Base-by-base conservation (phyloP, 2,113 vertebrate genomes). In the Vulpes vulpes region DNA sequence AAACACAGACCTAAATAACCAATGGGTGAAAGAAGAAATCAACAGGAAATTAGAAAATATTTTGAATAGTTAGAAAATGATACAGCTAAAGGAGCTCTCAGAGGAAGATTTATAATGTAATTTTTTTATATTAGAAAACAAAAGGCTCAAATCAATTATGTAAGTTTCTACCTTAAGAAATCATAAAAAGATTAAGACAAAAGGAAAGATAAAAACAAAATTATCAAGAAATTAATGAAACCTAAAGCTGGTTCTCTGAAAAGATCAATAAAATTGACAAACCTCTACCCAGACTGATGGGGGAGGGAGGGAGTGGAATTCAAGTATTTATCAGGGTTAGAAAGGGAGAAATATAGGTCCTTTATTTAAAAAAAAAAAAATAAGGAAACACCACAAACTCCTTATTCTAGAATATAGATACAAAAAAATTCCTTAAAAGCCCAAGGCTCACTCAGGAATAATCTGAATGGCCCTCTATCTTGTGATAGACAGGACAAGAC, bases 371-470 rank as follows among this genome's bases (percentile, higher is more conserved):
- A 81, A 6, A 22, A 57, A 43, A 43, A 38, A 38, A 43, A 43
- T 53, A 91, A 73, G 23, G 55, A 92, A 65, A 79, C 60, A 83
- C 27, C n/a, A 92, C 2, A 89, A 94, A 73, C 11, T 35, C 59
- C 15, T 57, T 16, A 81, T 85, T 94, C 64, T 85, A 93, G 9
- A 86, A 80, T 14, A 69, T 0, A 60, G 38, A 67, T 65, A 65
- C 11, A 4, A 49, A 85, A 90, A 67, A 92, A 67, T 73, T 95
- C 43, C 60, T 64, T 73, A 49, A 76, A 86, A 69, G 51, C 71
- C 64, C 51, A 96, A 38, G 71, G 57, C 14, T 94, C 30, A 78
- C 22, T 95, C 60, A 93, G 81, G 65, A 93, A 27, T 90, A 62
- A 78, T 0, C 15, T 88, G 16, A 87, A 55, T 8, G 76, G 17